phyloP scores from a whole-genome alignment of 2,797 vertebrate genomes.

The Capromys pilorides region DNA sequence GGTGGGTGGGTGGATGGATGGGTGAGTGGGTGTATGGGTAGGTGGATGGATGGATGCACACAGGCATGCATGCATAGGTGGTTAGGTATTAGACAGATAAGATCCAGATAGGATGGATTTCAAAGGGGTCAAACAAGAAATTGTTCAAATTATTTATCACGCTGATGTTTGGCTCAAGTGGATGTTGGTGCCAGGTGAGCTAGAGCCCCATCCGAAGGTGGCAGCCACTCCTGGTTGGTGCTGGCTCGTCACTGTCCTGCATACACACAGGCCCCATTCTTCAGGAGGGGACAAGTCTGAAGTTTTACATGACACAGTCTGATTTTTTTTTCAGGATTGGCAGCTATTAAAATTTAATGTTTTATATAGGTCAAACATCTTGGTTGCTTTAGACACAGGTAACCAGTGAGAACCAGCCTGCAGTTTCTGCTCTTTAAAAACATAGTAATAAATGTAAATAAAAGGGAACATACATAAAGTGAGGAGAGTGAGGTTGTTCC shows the following conservation, averaged over 20 bases:
- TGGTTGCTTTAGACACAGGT: not conserved
- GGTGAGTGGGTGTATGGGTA: no score
- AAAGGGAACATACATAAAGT: not conserved
- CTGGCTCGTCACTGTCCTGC: accelerated
- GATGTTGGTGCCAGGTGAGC: not conserved
- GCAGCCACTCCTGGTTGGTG: accelerated
- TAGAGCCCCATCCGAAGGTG: not conserved
- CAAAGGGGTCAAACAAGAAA: not conserved
- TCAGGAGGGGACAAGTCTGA: not conserved
- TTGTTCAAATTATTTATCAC: not conserved
- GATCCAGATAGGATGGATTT: not conserved
- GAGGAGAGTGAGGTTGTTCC: not conserved
- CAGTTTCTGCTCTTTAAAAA: not conserved
- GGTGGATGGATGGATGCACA: no score
- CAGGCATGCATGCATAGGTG: no score
- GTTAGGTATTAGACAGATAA: not conserved
- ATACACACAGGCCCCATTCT: not conserved
- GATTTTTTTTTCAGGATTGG: not conserved
- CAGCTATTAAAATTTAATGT: not conserved
- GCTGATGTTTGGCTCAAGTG: not conserved
- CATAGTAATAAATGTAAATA: not conserved
- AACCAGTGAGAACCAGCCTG: not conserved
- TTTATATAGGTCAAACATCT: not conserved
- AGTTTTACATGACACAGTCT: not conserved
- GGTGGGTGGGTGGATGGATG: accelerated